These are phyloP conservation scores for Molossus molossus DNA, from an alignment of 2,797 vertebrate species.

Conservation along the genomic window DNA sequence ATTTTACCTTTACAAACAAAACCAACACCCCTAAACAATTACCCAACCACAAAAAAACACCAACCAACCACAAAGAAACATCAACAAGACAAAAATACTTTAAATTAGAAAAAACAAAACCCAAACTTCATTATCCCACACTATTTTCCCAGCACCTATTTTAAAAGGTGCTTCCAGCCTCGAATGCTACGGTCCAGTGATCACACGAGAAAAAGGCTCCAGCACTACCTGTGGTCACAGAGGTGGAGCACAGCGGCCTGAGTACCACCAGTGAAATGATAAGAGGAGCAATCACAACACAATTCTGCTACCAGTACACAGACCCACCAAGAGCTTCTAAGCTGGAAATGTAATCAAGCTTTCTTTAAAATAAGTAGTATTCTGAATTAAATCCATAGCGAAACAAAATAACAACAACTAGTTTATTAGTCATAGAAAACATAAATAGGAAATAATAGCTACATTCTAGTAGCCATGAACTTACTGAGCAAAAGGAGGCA, in stretches of 20 bases:
- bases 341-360: background rate
- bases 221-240: background rate
- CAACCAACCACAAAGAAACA: constrained; percentile 18
- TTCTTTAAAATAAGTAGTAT: constrained; percentile 29
- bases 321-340: background rate
- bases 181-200: background rate
- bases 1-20: constrained; percentile 65
- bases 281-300: background rate
- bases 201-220: background rate
- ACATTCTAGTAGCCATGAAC: constrained; percentile 83
- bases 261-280: background rate
- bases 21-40: background rate
- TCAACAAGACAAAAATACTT: background rate
- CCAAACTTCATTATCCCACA: background rate
- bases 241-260: background rate
- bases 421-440: constrained; percentile 40
- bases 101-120: background rate
- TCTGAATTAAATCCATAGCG: background rate
- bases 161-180: background rate
- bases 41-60: constrained; percentile 11
- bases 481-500: constrained; percentile 97
- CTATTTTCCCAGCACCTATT: constrained; percentile 12
- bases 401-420: background rate
- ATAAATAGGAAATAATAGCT: background rate
- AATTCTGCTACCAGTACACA: background rate